A percentile compares a stretch with the other conserved stretches of the same genome.
Evolutionary conservation across 2,888 invertebrate genomes (phyloP).

Genomic region (Hydroisotoma schaefferi): DNA sequence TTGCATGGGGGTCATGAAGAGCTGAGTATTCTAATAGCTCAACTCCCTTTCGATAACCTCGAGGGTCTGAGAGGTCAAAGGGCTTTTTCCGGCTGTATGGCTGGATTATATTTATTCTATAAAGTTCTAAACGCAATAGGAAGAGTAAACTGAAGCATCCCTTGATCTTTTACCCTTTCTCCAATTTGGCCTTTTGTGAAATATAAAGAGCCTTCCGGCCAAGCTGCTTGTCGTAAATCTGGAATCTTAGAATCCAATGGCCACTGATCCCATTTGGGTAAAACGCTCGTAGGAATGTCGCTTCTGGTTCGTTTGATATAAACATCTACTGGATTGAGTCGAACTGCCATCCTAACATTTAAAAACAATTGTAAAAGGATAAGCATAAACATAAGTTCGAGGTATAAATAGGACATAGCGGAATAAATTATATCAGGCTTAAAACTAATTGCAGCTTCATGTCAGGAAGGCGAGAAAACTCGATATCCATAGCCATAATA

Average conservation of each 20-base stretch:
- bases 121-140: no score
- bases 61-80: conserved; percentile 24
- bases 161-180: conserved; percentile 20
- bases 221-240: conserved; percentile 10
- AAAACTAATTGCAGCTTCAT: not conserved
- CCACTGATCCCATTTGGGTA: conserved; percentile 11
- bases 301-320: not conserved
- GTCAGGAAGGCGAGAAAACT: not conserved
- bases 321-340: not conserved
- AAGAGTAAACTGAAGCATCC: no score
- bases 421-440: not conserved
- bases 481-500: not conserved
- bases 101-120: not conserved
- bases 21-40: conserved; percentile 13
- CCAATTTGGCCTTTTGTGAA: conserved; percentile 23
- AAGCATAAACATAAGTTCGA: no score
- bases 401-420: not conserved
- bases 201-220: conserved; percentile 12
- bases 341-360: not conserved
- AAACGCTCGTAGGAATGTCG: not conserved
- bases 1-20: conserved; percentile 24
- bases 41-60: conserved; percentile 13
- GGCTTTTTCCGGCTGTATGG: not conserved
- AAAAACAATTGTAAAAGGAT: no score
- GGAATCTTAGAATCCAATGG: conserved; percentile 24